Percentiles rank a stretch among this genome's conserved stretches.
Evolutionary conservation across 2,888 invertebrate genomes (phyloP).

Genomic region (Epistrophe grossulariae): DNA sequence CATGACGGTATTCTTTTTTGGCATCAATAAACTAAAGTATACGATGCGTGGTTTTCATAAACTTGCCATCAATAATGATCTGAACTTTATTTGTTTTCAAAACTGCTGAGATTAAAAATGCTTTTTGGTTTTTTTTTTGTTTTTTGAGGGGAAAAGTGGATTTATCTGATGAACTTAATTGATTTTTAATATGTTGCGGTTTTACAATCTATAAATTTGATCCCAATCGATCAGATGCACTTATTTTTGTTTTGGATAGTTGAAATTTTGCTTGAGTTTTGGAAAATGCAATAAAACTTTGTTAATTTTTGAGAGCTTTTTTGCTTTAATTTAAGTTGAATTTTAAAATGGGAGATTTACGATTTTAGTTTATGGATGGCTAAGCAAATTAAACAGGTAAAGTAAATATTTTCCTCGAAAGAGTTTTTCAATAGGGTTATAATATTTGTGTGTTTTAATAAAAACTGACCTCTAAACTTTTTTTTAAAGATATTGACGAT

Average conservation of each 20-base stretch:
- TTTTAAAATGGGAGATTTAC: neutral
- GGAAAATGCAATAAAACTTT: neutral
- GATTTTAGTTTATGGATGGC: neutral
- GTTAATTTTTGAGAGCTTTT: neutral
- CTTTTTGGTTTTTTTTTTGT: neutral
- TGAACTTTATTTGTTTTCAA: conserved; percentile 41
- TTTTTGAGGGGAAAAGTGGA: neutral
- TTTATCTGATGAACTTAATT: conserved; percentile 12
- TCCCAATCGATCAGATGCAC: neutral
- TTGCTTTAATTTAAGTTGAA: neutral
- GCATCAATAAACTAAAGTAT: neutral
- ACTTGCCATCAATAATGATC: conserved; percentile 33
- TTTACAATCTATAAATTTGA: conserved; percentile 31
- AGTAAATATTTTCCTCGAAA: no score
- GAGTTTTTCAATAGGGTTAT: no score
- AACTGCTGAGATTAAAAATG: conserved; percentile 12
- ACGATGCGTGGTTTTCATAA: conserved; percentile 17
- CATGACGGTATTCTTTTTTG: conserved; percentile 1
- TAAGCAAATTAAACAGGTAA: no score
- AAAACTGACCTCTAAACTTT: no score
- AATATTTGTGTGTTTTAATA: no score
- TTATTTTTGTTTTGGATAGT: neutral
- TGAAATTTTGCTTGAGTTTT: neutral
- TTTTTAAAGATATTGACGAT: no score
- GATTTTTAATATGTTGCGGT: conserved; percentile 21